Conservation (phyloP, 2,797 vertebrate genomes). For the Poecilia wingei region DNA sequence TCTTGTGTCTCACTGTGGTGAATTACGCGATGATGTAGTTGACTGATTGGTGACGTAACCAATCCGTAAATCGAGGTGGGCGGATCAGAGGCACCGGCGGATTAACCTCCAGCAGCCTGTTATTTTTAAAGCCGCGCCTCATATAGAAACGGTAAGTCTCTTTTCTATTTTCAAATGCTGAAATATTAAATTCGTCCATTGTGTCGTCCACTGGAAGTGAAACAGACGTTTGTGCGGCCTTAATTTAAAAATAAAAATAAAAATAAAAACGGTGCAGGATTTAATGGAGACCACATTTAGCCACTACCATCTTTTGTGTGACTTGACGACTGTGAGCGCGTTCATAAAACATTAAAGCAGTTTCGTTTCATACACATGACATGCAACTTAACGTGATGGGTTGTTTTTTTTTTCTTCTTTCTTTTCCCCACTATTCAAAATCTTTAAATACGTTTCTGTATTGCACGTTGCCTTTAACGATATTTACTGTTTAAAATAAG, state of each 20-base stretch:
- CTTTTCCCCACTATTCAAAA: neutral
- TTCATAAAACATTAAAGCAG: neutral
- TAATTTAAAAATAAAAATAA: neutral
- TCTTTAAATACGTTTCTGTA: neutral
- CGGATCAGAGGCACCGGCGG: neutral
- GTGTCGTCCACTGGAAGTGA: neutral
- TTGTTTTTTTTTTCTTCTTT: accelerated
- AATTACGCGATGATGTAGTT: neutral
- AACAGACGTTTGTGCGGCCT: neutral
- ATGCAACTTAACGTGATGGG: neutral
- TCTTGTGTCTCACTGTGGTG: neutral
- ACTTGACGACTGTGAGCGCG: neutral
- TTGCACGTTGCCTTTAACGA: neutral
- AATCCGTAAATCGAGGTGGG: conserved; percentile 46
- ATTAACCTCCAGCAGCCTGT: neutral
- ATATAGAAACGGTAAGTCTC: neutral
- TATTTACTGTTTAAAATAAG: neutral
- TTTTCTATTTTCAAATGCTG: too few relatives aligned
- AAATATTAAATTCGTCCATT: neutral
- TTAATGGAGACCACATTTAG: neutral
- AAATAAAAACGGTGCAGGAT: neutral
- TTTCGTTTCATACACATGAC: neutral
- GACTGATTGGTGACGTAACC: conserved; percentile 39
- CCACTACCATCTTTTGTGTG: neutral
- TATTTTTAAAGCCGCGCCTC: neutral